Percentiles rank a stretch among this genome's conserved stretches.
phyloP scores from a whole-genome alignment of 2,888 invertebrate genomes.

The Cordilura impudica region DNA sequence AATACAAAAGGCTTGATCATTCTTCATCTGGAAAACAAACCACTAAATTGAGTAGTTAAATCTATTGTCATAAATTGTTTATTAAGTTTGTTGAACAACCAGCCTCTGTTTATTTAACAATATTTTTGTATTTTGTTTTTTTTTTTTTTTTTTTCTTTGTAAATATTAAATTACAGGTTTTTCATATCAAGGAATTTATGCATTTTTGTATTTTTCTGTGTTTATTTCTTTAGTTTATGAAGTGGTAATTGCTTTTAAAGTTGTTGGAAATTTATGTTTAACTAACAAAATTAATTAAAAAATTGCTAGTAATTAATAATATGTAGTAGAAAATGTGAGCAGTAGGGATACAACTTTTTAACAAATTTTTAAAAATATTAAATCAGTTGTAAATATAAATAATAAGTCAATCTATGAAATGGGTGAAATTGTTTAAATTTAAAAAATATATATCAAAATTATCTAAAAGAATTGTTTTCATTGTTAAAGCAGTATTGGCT shows the following conservation, averaged over 20 bases:
- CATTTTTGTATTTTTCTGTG: background rate
- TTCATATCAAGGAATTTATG: background rate
- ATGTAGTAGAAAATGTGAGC: background rate
- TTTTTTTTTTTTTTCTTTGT: background rate
- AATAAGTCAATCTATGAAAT: too few species aligned
- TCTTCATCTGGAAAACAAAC: background rate
- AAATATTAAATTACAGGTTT: constrained; percentile 27
- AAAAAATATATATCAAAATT: too few species aligned
- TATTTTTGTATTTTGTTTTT: background rate
- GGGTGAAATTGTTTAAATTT: too few species aligned
- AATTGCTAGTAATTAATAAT: constrained; percentile 28
- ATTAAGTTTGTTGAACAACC: constrained; percentile 8
- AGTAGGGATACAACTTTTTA: too few species aligned
- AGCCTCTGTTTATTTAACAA: background rate
- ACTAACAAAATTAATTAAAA: constrained; percentile 19
- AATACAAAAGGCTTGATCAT: background rate
- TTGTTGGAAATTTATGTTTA: background rate
- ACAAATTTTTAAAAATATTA: too few species aligned
- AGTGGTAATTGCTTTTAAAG: constrained; percentile 20
- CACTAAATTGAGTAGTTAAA: constrained; percentile 22
- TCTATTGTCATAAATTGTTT: constrained; percentile 32
- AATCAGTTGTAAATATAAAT: too few species aligned
- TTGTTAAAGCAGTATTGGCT: too few species aligned
- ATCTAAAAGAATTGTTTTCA: too few species aligned
- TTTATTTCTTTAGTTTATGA: constrained; percentile 6